phyloP scores from a whole-genome alignment of 1,140 invertebrate genomes.

The Aradophagus sp. region DNA sequence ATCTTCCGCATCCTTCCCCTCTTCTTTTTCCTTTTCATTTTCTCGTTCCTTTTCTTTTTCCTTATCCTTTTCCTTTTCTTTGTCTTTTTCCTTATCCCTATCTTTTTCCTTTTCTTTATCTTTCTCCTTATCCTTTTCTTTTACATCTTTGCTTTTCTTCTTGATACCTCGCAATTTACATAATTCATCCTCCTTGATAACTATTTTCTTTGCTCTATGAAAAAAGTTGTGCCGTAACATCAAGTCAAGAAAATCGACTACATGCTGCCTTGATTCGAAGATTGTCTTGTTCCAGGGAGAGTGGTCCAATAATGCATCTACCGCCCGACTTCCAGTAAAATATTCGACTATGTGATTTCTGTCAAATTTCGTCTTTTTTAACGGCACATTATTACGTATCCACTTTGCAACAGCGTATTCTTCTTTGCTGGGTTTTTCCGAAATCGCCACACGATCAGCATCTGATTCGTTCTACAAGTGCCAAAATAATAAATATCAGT shows the following conservation, averaged over 20 bases:
- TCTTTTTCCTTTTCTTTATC: conserved; percentile 71
- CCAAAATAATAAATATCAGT: conserved; percentile 9
- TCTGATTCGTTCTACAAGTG: conserved; percentile 77
- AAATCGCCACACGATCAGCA: conserved; percentile 73
- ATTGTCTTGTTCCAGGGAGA: conserved; percentile 92
- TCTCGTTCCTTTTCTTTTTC: conserved; percentile 77
- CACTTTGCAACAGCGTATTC: conserved; percentile 96
- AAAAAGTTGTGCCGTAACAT: conserved; percentile 96
- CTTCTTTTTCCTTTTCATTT: conserved; percentile 77
- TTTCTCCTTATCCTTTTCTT: conserved; percentile 68
- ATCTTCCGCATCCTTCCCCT: conserved; percentile 62
- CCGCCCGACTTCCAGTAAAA: conserved; percentile 94
- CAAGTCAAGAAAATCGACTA: conserved; percentile 86
- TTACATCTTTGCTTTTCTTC: conserved; percentile 82
- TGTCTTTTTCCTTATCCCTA: conserved; percentile 63
- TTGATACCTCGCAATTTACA: conserved; percentile 77
- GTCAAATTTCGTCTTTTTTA: conserved; percentile 93
- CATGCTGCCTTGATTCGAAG: conserved; percentile 88
- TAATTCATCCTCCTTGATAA: conserved; percentile 70
- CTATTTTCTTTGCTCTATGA: conserved; percentile 91
- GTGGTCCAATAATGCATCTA: conserved; percentile 89
- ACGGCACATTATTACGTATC: conserved; percentile 92
- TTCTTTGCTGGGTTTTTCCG: conserved; percentile 89
- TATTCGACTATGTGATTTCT: conserved; percentile 97
- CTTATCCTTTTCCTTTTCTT: conserved; percentile 65